Conservation (phyloP, 2,113 vertebrate species). For the Alosa alosa region DNA sequence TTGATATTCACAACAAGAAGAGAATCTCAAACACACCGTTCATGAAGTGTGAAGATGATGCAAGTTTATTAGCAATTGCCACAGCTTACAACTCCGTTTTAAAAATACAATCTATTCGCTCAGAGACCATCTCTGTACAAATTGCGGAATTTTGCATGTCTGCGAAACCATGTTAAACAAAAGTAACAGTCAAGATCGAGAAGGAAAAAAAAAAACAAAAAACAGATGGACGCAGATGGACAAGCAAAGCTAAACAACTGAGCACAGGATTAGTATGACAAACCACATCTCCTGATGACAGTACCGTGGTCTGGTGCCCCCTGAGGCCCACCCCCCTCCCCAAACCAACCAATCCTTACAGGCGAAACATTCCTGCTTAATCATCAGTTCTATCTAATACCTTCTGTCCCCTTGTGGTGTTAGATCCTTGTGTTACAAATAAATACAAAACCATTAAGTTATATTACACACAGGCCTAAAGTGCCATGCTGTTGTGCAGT, state of each 20-base stretch:
- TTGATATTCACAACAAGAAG: not conserved
- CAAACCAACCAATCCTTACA: not conserved
- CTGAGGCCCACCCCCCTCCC: not conserved
- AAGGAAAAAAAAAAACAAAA: not conserved
- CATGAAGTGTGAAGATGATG: conserved; percentile 41
- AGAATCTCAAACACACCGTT: not conserved
- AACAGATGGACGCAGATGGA: not conserved
- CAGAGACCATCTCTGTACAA: not conserved
- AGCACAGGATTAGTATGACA: not conserved
- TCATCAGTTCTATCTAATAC: conserved; percentile 18
- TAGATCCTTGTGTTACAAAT: conserved; percentile 39
- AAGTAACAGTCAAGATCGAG: conserved; percentile 38
- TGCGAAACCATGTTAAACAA: not conserved
- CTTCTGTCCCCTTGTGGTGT: not conserved
- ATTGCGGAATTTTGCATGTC: not conserved
- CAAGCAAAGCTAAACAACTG: not conserved
- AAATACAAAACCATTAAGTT: conserved; percentile 47
- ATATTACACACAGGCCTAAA: conserved; percentile 45
- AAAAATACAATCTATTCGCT: conserved; percentile 35
- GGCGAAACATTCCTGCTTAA: conserved; percentile 5
- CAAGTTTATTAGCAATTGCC: conserved; percentile 59
- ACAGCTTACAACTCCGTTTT: not conserved
- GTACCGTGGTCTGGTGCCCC: not conserved
- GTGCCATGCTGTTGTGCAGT: conserved; percentile 47
- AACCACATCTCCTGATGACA: conserved; percentile 6